Evolutionary conservation across 2,113 vertebrate species (phyloP).

Genomic region (Camelus bactrianus): DNA sequence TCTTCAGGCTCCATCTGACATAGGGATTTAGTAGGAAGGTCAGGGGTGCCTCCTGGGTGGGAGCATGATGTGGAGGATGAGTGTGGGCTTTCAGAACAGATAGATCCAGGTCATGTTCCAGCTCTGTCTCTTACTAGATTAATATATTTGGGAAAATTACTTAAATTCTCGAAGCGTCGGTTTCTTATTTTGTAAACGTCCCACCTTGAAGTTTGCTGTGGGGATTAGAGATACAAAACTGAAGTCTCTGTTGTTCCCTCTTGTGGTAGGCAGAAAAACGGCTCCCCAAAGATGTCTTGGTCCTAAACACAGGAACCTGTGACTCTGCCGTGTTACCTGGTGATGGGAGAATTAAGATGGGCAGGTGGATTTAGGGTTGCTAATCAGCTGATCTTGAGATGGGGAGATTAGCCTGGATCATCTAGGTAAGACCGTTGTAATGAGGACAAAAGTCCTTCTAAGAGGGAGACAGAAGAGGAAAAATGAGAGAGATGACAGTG

Average conservation of each 20-base stretch:
- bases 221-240: not conserved
- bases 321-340: not conserved
- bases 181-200: not conserved
- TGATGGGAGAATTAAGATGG: not conserved
- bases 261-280: not conserved
- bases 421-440: not conserved
- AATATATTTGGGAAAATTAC: not conserved
- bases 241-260: not conserved
- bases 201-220: not conserved
- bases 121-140: not conserved
- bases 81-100: not conserved
- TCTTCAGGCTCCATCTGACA: not conserved
- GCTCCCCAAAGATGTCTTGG: rapidly evolving
- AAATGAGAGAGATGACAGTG: not conserved
- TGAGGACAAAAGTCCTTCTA: not conserved
- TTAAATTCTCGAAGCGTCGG: not conserved
- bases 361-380: not conserved
- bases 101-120: not conserved
- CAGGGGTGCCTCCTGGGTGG: not conserved
- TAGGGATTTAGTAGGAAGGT: not conserved
- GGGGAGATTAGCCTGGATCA: not conserved
- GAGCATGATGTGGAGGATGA: not conserved
- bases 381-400: not conserved
- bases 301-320: not conserved
- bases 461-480: not conserved